Evolutionary conservation across 2,113 vertebrate species (phyloP).

Genomic region (Herpailurus yagouaroundi): DNA sequence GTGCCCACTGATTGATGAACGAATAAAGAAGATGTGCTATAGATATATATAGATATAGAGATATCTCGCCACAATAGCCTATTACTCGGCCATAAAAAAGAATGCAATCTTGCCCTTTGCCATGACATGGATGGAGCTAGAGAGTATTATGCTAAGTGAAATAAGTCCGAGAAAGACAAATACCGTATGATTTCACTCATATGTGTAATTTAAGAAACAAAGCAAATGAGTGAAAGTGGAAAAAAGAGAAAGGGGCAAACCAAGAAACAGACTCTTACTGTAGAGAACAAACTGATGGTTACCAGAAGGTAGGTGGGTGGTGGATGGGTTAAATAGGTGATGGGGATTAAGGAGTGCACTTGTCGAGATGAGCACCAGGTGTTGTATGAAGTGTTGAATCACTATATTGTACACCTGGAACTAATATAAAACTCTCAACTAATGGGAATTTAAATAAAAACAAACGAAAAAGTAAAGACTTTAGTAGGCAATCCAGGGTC

Average conservation of each 20-base stretch:
- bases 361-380: background rate
- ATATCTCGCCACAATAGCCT: background rate
- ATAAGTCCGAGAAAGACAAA: background rate
- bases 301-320: background rate
- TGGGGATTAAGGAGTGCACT: background rate
- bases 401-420: background rate
- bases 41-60: background rate
- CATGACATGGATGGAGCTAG: background rate
- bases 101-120: background rate
- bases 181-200: background rate
- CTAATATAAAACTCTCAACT: background rate
- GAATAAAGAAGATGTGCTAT: background rate
- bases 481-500: background rate
- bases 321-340: background rate
- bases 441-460: background rate
- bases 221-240: background rate
- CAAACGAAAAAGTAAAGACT: background rate
- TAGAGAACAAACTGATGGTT: background rate
- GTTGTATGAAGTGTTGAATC: background rate
- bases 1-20: background rate
- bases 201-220: background rate
- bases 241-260: background rate
- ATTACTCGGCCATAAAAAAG: background rate
- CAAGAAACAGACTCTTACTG: no score
- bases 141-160: background rate